A percentile compares a stretch with the other conserved stretches of the same genome.
phyloP scores from a whole-genome alignment of 2,113 vertebrate species.

The Bubo scandiacus region DNA sequence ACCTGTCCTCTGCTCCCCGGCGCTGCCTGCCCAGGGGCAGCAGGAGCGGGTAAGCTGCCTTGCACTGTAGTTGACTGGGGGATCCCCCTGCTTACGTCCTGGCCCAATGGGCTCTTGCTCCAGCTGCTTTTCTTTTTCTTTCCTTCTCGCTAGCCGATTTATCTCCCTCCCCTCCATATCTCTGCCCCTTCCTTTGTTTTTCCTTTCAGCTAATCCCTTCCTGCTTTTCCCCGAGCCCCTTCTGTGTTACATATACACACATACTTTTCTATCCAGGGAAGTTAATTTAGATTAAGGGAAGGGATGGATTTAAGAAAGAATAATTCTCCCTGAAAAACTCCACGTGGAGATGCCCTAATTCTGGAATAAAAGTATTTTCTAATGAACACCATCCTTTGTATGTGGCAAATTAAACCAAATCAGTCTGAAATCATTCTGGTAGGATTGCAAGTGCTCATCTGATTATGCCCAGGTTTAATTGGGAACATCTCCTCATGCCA shows the following conservation, averaged over 20 bases:
- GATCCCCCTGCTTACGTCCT: not conserved
- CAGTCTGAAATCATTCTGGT: constrained; percentile 4
- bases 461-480: constrained; percentile 42
- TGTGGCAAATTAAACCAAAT: not conserved
- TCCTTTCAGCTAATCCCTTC: constrained; percentile 53
- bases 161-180: not conserved
- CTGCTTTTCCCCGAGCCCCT: constrained; percentile 24
- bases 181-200: constrained; percentile 50
- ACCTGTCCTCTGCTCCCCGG: not conserved
- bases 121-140: constrained; percentile 25
- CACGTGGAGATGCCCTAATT: not conserved
- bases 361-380: constrained; percentile 37
- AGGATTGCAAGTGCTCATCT: constrained; percentile 39
- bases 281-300: constrained; percentile 45
- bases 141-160: not conserved
- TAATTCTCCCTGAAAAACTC: not conserved
- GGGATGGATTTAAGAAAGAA: constrained; percentile 12
- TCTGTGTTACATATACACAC: not conserved
- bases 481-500: constrained; percentile 50
- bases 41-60: not conserved
- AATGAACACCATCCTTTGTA: not conserved
- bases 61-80: fast-evolving
- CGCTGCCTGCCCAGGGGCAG: not conserved
- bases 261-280: not conserved
- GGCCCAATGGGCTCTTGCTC: fast-evolving